phyloP scores from a whole-genome alignment of 1,140 invertebrate genomes.

The Oscheius sp. region DNA sequence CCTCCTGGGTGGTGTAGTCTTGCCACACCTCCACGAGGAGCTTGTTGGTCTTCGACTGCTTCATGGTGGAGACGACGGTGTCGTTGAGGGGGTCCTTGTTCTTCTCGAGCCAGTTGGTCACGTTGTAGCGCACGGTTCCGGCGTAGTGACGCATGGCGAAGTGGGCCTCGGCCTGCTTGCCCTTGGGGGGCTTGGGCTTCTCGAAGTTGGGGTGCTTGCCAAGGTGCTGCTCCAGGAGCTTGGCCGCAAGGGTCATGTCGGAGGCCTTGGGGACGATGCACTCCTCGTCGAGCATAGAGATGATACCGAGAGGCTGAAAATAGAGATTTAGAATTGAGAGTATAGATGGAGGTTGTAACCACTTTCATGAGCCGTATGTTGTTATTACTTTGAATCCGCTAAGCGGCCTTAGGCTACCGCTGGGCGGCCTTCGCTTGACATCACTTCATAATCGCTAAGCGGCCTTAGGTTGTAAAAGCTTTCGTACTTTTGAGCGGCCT shows the following conservation, averaged over 20 bases:
- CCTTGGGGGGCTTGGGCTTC: conserved; percentile 88
- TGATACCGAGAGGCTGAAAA: conserved; percentile 93
- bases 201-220: conserved; percentile 96
- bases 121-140: conserved; percentile 91
- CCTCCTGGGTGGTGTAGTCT: conserved; percentile 67
- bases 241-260: conserved; percentile 94
- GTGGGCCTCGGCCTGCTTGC: conserved; percentile 88
- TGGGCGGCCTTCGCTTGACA: too few relatives aligned
- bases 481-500: too few relatives aligned
- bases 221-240: conserved; percentile 95
- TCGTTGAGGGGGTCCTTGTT: conserved; percentile 99
- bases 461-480: neutral
- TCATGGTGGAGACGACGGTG: conserved; percentile 76
- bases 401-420: too few relatives aligned
- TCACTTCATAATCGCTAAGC: too few relatives aligned
- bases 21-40: conserved; percentile 56
- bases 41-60: conserved; percentile 66
- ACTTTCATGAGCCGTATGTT: too few relatives aligned
- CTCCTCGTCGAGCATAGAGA: conserved; percentile 99
- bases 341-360: conserved; percentile 16
- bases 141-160: conserved; percentile 98
- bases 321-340: conserved; percentile 24
- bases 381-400: too few relatives aligned
- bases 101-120: conserved; percentile 97
- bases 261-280: conserved; percentile 99